Base-by-base conservation (phyloP, 2,113 vertebrate species). In the Glareola pratincola region DNA sequence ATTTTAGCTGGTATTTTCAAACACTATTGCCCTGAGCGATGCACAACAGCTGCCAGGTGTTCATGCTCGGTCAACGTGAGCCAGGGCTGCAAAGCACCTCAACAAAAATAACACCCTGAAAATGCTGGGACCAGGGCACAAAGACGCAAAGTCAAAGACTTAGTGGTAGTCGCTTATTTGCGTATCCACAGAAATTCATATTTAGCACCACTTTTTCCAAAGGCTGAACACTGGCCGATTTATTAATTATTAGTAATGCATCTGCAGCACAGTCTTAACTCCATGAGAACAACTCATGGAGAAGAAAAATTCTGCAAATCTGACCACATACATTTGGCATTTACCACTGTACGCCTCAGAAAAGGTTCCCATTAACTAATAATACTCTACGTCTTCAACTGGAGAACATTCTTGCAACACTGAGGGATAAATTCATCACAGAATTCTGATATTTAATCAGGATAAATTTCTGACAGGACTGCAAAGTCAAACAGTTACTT, bases 401-500 rank as follows among this genome's bases (percentile, higher is more conserved):
- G 39, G 17, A 69, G 22, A 89, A 47, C n/a, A 45, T 90, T 96
- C 64, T 53, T 84, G 34, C 84, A 88, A 26, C 50, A 82, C 9
- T 1, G 27, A 1, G 1, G 12, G 14, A 91, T 87, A 95, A 90
- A 92, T 66, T 83, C 79, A 86, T 48, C 60, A 94, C 7, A 8
- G 67, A 45, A 90, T 50, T 63, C 54, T 83, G 54, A 83, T 60
- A 63, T 83, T 88, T 87, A 96, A 79, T 13, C 12, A 45, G 78
- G 41, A 92, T 72, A 73, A 73, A 75, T 64, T 97, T 92, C 74
- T 95, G 79, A 89, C 24, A 79, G 43, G n/a, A 64, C 6, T 92
- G 75, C n/a, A 50, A 88, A 97, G 85, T 24, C 88, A 54, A 85
- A 95, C 29, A 95, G 92, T 68, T 88, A 81, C 76, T 90, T 83